These are phyloP conservation scores for Cyprinodon brontotheroides DNA, from an alignment of 2,113 vertebrate genomes.

Conservation along the genomic window DNA sequence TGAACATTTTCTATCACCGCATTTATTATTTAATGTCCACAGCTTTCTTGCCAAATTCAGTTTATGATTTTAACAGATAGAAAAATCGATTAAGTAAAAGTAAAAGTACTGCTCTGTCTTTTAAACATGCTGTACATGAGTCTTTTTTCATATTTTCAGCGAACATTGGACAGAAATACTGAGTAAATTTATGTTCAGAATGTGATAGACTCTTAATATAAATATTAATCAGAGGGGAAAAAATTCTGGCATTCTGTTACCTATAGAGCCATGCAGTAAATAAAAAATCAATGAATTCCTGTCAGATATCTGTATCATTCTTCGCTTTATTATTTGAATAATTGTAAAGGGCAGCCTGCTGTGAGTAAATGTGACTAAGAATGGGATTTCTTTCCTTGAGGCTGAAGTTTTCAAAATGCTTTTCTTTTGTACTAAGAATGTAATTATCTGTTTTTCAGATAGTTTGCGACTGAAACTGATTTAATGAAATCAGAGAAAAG, in stretches of 20 bases:
- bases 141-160: background rate
- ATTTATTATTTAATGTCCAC: conserved; percentile 41
- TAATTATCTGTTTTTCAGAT: conserved; percentile 9
- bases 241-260: conserved; percentile 12
- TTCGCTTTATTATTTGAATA: conserved; percentile 19
- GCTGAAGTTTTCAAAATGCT: background rate
- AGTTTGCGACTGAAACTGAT: background rate
- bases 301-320: conserved; percentile 19
- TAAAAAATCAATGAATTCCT: conserved; percentile 34
- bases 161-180: background rate
- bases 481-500: conserved; percentile 7
- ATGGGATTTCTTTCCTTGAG: conserved; percentile 7
- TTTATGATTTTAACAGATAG: background rate
- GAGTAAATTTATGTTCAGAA: background rate
- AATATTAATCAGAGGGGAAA: conserved; percentile 11
- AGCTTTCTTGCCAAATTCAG: background rate
- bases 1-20: conserved; percentile 12
- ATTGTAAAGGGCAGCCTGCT: conserved; percentile 19
- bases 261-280: conserved; percentile 19
- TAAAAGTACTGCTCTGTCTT: background rate
- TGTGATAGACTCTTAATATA: background rate
- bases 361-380: conserved; percentile 11
- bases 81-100: background rate
- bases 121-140: background rate
- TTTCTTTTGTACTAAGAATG: conserved; percentile 19